Evolutionary conservation across 2,888 invertebrate species (phyloP), one percentile per base, ranked within the genome.

Genomic region (Agrilus mali): DNA sequence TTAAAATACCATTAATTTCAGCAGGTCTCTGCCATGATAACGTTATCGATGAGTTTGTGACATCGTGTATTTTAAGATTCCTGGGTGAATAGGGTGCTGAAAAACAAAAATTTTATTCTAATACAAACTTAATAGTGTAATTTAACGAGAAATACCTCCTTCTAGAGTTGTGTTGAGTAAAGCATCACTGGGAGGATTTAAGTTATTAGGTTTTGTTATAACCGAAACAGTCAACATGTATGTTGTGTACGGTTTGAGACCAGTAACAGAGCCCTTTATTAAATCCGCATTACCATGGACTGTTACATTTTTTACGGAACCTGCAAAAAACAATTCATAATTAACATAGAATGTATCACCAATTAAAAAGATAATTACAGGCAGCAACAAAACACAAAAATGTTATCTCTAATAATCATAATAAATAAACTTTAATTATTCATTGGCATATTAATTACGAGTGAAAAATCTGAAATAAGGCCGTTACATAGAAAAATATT

Each of bases 211-310:
- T 40, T 69, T 71, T 1, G 78, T 75, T 33, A 73, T 72, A 49
- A 86, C 76, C 32, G 80, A 72, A 48, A 89, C 75, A 16, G 71
- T 70, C 38, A 88, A 71, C 61, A 74, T 77, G 56, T 90, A 90
- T 1, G 78, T 80, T 4, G 82, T 82, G 57, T 80, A 86, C 0
- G 89, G 86, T 51, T 77, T 75, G 41, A 90, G 66, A 40, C 72
- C 69, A 1, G 67, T 69, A n/a, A 87, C 73, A 34, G 68, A 72
- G 22, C 74, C 74, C 51, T 71, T 65, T 52, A 67, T 73, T 39
- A 70, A 68, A 44, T 67, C 68, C 1, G 75, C 67, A 54, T 76
- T 64, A 1, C 64, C 67, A 58, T 41, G 13, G 34, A 67, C 69
- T 46, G 66, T 71, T 1, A 59, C 60, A 46, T 70, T 71, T 38